These are phyloP conservation scores for Takifugu bimaculatus DNA, from an alignment of 2,113 vertebrate species.

Conservation along the genomic window DNA sequence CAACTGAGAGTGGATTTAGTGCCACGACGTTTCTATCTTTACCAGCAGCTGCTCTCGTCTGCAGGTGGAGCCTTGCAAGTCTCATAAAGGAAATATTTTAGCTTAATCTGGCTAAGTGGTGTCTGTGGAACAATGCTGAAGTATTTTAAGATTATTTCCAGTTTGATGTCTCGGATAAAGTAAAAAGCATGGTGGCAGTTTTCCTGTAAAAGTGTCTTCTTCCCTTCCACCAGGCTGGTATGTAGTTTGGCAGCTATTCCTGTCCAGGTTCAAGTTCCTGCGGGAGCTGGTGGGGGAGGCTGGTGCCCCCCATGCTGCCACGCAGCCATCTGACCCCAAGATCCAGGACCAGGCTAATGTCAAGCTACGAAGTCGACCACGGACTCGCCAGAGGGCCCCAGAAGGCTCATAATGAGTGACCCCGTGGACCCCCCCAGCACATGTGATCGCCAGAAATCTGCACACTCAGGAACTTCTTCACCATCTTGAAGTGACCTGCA, in stretches of 20 bases:
- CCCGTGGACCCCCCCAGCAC: no score
- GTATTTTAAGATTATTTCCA: no score
- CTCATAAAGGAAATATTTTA: no score
- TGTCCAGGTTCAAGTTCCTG: constrained; percentile 98
- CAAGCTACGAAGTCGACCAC: constrained; percentile 71
- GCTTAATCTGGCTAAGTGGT: no score
- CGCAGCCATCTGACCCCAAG: constrained; percentile 81
- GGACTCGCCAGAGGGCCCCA: constrained; percentile 79
- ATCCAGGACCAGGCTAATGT: constrained; percentile 69
- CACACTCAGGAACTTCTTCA: no score
- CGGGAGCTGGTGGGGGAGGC: constrained; percentile 92
- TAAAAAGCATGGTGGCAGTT: no score
- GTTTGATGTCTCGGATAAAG: not conserved
- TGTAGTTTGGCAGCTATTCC: constrained; percentile 97
- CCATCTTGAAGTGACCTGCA: no score
- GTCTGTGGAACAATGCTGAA: no score
- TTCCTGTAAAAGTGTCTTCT: not conserved
- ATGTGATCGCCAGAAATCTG: no score
- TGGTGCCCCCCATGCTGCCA: constrained; percentile 84
- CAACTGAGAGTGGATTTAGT: not conserved
- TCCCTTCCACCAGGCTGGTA: constrained; percentile 85
- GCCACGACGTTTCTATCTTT: constrained; percentile 42
- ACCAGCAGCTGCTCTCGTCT: constrained; percentile 1
- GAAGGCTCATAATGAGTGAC: constrained; percentile 73
- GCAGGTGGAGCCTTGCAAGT: not conserved